A percentile compares a stretch with the other conserved stretches of the same genome.
Evolutionary conservation across 2,888 invertebrate genomes (phyloP).

Genomic region (Drosophila paucipuncta): DNA sequence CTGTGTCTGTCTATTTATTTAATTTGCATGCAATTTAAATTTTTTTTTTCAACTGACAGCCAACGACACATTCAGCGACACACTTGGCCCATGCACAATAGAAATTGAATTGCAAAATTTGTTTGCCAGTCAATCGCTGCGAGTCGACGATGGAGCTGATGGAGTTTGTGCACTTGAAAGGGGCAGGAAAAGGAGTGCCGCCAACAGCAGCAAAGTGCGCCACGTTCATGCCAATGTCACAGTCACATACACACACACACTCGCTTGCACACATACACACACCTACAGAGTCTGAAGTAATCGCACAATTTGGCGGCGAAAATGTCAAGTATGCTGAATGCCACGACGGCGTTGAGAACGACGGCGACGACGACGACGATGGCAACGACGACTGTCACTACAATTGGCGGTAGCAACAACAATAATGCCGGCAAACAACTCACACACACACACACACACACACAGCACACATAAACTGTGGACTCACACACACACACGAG

Average conservation of each 20-base stretch:
- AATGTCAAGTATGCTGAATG: conserved; percentile 75
- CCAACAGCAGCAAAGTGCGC: conserved; percentile 41
- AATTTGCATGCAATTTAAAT: conserved; percentile 80
- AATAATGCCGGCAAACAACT: conserved; percentile 55
- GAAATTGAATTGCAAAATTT: conserved; percentile 82
- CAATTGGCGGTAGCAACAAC: conserved; percentile 52
- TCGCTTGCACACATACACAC: not conserved
- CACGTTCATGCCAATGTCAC: conserved; percentile 48
- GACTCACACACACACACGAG: conserved; percentile 15
- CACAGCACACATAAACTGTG: conserved; percentile 19
- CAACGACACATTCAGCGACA: conserved; percentile 50
- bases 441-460: conserved; percentile 21
- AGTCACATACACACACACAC: conserved; percentile 17
- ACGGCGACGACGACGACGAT: conserved; percentile 9
- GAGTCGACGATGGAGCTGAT: conserved; percentile 31
- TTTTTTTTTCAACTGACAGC: conserved; percentile 79
- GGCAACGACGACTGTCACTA: conserved; percentile 56
- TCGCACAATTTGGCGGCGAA: conserved; percentile 82
- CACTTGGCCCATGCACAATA: conserved; percentile 69
- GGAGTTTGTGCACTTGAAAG: conserved; percentile 19
- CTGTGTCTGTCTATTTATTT: conserved; percentile 75
- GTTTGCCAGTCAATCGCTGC: conserved; percentile 72
- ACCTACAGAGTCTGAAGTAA: conserved; percentile 54
- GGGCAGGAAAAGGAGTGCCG: not conserved
- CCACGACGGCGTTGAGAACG: conserved; percentile 40